These are phyloP conservation scores for Chrysochloris asiatica DNA, from an alignment of 2,113 vertebrate species.

Conservation along the genomic window DNA sequence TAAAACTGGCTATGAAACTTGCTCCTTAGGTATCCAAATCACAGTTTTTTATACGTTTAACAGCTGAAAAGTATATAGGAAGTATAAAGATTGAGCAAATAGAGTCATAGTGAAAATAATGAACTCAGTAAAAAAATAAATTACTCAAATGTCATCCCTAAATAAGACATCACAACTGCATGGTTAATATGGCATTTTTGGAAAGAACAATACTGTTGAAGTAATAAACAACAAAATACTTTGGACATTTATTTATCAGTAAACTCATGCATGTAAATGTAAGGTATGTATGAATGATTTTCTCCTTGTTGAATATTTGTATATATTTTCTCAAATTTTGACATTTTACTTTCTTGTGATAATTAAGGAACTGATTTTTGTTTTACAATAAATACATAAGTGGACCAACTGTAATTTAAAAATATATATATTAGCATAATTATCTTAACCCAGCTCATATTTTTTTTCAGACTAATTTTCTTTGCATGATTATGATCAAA, in stretches of 20 bases:
- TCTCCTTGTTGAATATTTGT: slow-evolving; percentile 57
- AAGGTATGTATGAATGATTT: slow-evolving; percentile 66
- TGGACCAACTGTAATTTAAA: background rate
- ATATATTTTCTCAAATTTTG: slow-evolving; percentile 51
- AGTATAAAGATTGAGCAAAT: slow-evolving; percentile 47
- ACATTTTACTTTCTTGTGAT: slow-evolving; percentile 62
- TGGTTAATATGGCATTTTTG: slow-evolving; percentile 42
- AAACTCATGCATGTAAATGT: slow-evolving; percentile 62
- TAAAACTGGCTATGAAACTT: slow-evolving; percentile 44
- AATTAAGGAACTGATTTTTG: slow-evolving; percentile 68
- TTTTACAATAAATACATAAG: slow-evolving; percentile 13
- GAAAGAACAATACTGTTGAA: slow-evolving; percentile 31
- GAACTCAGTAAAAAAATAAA: slow-evolving; percentile 59
- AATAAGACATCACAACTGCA: slow-evolving; percentile 45
- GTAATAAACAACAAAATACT: slow-evolving; percentile 64
- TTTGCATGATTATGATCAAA: slow-evolving; percentile 44
- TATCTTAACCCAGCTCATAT: slow-evolving; percentile 6
- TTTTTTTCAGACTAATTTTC: slow-evolving; percentile 42
- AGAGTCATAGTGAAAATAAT: slow-evolving; percentile 60
- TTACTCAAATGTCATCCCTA: slow-evolving; percentile 39
- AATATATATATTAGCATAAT: slow-evolving; percentile 39
- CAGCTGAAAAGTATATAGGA: slow-evolving; percentile 41
- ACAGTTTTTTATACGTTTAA: slow-evolving; percentile 11
- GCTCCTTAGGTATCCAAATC: background rate
- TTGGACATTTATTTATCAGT: slow-evolving; percentile 60